phyloP scores from a whole-genome alignment of 2,113 vertebrate genomes.

The Arizona elegans region DNA sequence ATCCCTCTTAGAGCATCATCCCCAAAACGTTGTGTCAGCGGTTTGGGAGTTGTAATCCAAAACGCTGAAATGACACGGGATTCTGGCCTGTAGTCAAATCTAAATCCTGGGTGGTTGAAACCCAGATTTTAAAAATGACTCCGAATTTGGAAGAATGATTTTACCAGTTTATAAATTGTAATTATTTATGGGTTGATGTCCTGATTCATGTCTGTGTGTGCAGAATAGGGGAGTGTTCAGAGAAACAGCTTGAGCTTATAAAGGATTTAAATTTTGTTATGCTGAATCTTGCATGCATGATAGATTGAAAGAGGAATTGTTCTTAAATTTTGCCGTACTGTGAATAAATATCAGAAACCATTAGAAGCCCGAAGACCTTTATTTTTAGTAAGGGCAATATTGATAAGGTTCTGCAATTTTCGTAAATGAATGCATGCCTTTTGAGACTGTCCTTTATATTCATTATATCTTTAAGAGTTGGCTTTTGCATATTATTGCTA shows the following conservation, averaged over 20 bases:
- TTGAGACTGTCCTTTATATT: background rate
- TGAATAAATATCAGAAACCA: background rate
- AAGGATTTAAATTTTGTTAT: background rate
- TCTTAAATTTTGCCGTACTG: background rate
- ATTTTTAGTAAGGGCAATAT: background rate
- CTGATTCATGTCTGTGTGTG: background rate
- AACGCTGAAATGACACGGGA: background rate
- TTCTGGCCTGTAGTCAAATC: background rate
- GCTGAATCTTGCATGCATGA: background rate
- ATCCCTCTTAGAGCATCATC: background rate
- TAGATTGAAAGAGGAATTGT: background rate
- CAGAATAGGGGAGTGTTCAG: background rate
- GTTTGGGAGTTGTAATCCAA: background rate
- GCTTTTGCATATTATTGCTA: background rate
- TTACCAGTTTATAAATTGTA: background rate
- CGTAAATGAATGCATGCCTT: background rate
- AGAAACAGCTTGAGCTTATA: background rate
- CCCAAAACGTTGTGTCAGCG: background rate
- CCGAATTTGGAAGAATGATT: background rate
- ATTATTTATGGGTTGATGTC: background rate
- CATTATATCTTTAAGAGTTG: background rate
- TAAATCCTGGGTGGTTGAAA: background rate
- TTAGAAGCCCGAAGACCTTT: background rate
- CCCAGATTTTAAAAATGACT: background rate
- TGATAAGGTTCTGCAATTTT: background rate